Conservation (phyloP, 2,888 invertebrate genomes). For the Amitus sp. region DNA sequence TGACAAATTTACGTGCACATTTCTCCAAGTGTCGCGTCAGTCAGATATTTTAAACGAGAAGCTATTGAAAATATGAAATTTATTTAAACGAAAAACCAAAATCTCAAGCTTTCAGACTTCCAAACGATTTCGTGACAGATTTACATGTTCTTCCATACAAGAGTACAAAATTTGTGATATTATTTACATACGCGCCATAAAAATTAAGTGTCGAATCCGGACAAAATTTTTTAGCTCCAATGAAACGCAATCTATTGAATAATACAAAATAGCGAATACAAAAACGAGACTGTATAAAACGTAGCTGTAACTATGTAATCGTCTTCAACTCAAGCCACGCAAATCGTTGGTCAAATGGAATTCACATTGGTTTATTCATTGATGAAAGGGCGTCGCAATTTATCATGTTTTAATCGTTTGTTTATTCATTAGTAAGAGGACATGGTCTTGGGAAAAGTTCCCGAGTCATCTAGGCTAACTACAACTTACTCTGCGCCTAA, state of each 20-base stretch:
- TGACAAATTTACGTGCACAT: too few species aligned
- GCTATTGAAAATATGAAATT: not conserved
- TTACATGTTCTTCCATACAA: not conserved
- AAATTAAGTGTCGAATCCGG: too few species aligned
- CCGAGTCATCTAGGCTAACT: slow-evolving; percentile 63
- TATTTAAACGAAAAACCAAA: not conserved
- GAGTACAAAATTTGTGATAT: too few species aligned
- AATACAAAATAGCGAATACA: slow-evolving; percentile 54
- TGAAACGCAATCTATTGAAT: too few species aligned
- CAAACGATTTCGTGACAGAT: not conserved
- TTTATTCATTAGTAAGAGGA: slow-evolving; percentile 61
- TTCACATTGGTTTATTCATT: slow-evolving; percentile 52
- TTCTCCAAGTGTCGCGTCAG: too few species aligned
- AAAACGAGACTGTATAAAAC: slow-evolving; percentile 63
- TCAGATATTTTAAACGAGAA: slow-evolving; percentile 8
- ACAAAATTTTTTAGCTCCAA: too few species aligned
- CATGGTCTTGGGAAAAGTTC: slow-evolving; percentile 58
- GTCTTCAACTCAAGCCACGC: slow-evolving; percentile 49
- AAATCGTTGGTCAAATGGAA: slow-evolving; percentile 55
- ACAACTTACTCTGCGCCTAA: slow-evolving; percentile 54
- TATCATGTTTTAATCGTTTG: slow-evolving; percentile 49
- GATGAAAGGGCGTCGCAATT: slow-evolving; percentile 49
- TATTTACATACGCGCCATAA: not conserved
- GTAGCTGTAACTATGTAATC: slow-evolving; percentile 36
- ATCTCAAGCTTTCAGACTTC: not conserved